Evolutionary conservation across 2,113 vertebrate genomes (phyloP).

Genomic region (Phrynocephalus versicolor): DNA sequence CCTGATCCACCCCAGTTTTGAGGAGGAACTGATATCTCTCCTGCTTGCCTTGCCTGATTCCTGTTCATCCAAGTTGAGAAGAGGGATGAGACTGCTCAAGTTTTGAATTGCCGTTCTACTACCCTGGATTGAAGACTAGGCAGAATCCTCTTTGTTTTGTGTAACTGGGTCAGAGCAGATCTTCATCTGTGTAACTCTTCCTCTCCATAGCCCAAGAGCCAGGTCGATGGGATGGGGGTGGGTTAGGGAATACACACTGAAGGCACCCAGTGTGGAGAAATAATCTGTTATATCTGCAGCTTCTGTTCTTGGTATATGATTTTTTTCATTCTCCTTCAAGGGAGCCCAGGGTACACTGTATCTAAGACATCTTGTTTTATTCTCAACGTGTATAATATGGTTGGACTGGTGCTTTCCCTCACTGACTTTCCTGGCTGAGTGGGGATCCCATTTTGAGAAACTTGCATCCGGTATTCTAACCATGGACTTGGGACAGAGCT

Average conservation of each 20-base stretch:
- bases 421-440: not conserved
- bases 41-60: not conserved
- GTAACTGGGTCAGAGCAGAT: not conserved
- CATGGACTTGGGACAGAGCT: not conserved
- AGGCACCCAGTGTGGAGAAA: not conserved
- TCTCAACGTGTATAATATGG: not conserved
- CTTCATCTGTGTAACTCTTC: not conserved
- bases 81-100: not conserved
- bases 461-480: not conserved
- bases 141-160: not conserved
- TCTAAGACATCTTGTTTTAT: not conserved
- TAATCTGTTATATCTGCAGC: not conserved
- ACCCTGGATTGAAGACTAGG: not conserved
- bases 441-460: not conserved
- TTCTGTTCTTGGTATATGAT: not conserved
- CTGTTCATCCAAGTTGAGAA: not conserved
- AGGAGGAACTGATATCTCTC: not conserved
- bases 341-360: not conserved
- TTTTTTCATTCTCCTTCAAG: not conserved
- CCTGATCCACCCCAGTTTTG: not conserved
- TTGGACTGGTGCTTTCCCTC: not conserved
- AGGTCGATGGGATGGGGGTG: not conserved
- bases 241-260: not conserved
- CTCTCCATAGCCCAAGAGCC: not conserved
- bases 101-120: not conserved